Evolutionary conservation across 2,888 invertebrate genomes (phyloP).

Genomic region (Chamaedrilus cognettii): DNA sequence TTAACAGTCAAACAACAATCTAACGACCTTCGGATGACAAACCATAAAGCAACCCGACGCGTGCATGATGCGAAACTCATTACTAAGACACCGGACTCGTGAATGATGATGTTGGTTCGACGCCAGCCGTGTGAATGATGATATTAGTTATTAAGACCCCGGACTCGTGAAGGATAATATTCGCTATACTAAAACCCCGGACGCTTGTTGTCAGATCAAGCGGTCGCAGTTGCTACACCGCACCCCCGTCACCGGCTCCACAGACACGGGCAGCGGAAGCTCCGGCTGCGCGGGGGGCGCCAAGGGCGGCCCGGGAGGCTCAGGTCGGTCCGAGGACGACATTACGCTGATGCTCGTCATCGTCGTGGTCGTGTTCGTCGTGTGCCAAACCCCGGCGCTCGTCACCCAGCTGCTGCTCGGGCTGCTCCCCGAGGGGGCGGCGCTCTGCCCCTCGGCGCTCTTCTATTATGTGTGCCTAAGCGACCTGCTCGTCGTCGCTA

Average conservation of each 20-base stretch:
- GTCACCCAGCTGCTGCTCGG: slow-evolving; percentile 36
- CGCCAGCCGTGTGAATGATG: too few species aligned
- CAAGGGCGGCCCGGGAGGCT: too few species aligned
- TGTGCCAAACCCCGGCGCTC: slow-evolving; percentile 40
- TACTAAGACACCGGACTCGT: too few species aligned
- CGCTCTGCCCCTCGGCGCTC: slow-evolving; percentile 34
- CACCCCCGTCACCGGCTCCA: neutral
- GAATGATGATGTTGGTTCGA: too few species aligned
- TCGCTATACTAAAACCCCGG: too few species aligned
- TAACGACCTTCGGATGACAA: too few species aligned
- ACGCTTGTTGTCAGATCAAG: neutral
- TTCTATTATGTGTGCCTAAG: slow-evolving; percentile 41
- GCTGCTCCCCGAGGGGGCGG: slow-evolving; percentile 10
- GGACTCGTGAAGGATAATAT: too few species aligned
- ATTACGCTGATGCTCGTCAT: slow-evolving; percentile 41
- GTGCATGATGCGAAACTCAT: too few species aligned
- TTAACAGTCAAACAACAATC: too few species aligned
- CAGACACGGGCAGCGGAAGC: neutral
- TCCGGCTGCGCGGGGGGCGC: neutral
- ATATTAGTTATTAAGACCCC: too few species aligned
- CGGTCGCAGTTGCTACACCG: neutral
- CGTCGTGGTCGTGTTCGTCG: slow-evolving; percentile 41
- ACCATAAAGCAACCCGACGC: too few species aligned
- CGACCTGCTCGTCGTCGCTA: slow-evolving; percentile 40
- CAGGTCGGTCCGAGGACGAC: slow-evolving; percentile 39